A percentile compares a stretch with the other conserved stretches of the same genome.
These are phyloP conservation scores for Psettodes erumei DNA, from an alignment of 2,113 vertebrate genomes.

Conservation along the genomic window DNA sequence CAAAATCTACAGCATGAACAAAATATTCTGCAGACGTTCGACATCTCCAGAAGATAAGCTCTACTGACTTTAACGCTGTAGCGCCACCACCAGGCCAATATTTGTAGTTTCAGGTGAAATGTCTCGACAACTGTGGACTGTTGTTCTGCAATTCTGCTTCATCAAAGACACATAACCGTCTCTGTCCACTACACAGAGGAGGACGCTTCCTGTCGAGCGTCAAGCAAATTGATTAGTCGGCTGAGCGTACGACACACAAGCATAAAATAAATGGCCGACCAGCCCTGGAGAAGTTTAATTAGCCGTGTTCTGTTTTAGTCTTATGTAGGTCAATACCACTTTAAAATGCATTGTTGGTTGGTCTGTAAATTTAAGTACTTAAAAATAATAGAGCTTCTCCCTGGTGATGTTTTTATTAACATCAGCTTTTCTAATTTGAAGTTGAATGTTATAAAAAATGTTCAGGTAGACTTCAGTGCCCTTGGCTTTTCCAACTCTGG, in stretches of 20 bases:
- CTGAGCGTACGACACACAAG: background rate
- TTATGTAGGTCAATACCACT: background rate
- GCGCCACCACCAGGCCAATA: background rate
- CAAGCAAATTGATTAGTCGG: background rate
- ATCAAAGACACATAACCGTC: background rate
- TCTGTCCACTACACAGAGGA: background rate
- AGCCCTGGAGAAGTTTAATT: background rate
- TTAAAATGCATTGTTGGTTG: constrained; percentile 1
- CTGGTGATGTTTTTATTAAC: constrained; percentile 1
- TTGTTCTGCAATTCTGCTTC: background rate
- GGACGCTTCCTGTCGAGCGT: background rate
- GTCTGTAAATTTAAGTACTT: background rate
- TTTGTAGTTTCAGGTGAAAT: background rate
- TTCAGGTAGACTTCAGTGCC: background rate
- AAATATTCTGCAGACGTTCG: background rate
- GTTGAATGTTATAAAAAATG: background rate
- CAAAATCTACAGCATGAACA: background rate
- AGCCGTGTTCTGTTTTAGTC: no score
- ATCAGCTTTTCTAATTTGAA: background rate
- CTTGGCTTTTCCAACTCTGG: background rate
- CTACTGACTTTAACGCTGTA: background rate
- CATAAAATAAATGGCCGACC: background rate
- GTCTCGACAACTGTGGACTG: background rate
- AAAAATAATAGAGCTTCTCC: background rate
- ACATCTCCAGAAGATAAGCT: background rate